These are phyloP conservation scores for Cheilosia impressa DNA, from an alignment of 2,888 invertebrate genomes.

Conservation along the genomic window DNA sequence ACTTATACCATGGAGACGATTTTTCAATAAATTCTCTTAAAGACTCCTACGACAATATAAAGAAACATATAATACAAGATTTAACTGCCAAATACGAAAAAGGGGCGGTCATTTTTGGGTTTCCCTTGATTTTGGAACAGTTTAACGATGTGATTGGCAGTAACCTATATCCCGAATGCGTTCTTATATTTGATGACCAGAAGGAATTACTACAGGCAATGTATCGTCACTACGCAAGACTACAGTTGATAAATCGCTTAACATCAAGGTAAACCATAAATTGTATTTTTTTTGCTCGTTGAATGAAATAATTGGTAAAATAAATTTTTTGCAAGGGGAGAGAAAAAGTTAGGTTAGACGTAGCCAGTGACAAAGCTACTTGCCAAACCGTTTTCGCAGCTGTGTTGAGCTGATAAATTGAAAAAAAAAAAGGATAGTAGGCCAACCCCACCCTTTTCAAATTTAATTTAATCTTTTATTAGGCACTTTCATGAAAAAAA, in stretches of 20 bases:
- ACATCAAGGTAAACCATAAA: slow-evolving; percentile 7
- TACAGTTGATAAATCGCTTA: neutral
- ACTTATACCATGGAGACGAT: neutral
- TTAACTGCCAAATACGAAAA: slow-evolving; percentile 1
- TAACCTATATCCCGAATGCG: slow-evolving; percentile 47
- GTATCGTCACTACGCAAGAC: slow-evolving; percentile 9
- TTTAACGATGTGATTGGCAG: slow-evolving; percentile 28
- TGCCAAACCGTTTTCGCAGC: no score
- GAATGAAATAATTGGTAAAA: no score
- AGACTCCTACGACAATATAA: slow-evolving; percentile 1
- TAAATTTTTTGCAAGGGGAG: no score
- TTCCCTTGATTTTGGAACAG: slow-evolving; percentile 31
- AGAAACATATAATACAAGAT: slow-evolving; percentile 13
- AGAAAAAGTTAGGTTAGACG: no score
- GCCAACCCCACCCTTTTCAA: no score
- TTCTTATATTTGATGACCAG: slow-evolving; percentile 52
- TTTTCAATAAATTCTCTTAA: neutral
- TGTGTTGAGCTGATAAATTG: no score
- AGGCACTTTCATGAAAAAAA: no score
- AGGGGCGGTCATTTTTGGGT: slow-evolving; percentile 46
- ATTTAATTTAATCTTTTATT: no score
- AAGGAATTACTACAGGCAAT: slow-evolving; percentile 18
- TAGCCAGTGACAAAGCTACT: no score
- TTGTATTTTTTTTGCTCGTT: no score
- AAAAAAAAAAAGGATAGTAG: no score